Base-by-base conservation (phyloP, 2,797 vertebrate genomes). In the Rhynchonycteris naso region DNA sequence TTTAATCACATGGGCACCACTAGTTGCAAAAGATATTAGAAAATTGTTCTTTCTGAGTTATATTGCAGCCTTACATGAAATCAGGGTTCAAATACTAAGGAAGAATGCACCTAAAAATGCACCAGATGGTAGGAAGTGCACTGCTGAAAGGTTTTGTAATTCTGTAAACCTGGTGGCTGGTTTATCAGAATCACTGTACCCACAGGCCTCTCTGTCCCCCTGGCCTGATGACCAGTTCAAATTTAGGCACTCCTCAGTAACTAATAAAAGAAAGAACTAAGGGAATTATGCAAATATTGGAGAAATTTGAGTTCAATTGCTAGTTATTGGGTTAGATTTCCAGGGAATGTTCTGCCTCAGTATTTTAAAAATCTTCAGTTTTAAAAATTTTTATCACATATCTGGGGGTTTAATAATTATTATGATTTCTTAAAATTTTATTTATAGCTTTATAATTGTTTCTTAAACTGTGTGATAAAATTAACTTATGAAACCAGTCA, bases 211-310 rank as follows among this genome's bases (percentile, higher is more conserved):
- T 92, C 28, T 84, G 38, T 24, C 5, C 52, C 14, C 30, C 47
- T 61, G 0, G 58, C 86, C 79, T 86, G 15, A 47, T 54, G 56
- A 69, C 16, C 52, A 88, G 22, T 58, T 15, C 24, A 68, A 56
- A 89, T 24, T 61, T 58, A 63, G 43, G n/a, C 10, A 58, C 21
- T 12, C 11, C 9, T 75, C 16, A 12, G 50, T 28, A 26, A 78
- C 18, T 33, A 88, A 72, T 35, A 88, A 90, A 65, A 95, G 24
- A 78, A 95, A 86, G 22, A 93, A 90, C 28, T 3, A 86, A 92
- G 30, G 4, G 8, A 88, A 56, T 47, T 68, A n/a, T 66, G 10
- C 18, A 76, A 74, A 22, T 78, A 72, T 5, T 85, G 58, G 21
- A 82, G 28, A 10, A 14, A 0, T 14, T n/a, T 91, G 61, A 3